These are phyloP conservation scores for Rhodinocichla rosea DNA, from an alignment of 2,113 vertebrate genomes.

Conservation along the genomic window DNA sequence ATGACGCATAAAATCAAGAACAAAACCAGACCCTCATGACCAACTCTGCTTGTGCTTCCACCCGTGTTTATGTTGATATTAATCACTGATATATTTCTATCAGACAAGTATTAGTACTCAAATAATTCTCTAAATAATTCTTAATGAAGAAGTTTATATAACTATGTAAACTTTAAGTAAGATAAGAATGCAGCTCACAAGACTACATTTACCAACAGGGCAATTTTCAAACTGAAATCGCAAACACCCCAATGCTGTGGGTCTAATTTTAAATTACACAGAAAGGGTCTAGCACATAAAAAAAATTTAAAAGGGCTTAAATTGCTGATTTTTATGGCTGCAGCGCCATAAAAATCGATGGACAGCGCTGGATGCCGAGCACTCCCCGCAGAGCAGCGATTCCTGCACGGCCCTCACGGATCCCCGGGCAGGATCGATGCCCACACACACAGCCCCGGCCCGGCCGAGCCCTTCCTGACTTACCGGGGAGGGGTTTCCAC, in stretches of 20 bases:
- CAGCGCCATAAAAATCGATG: accelerated
- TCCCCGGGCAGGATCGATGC: no score
- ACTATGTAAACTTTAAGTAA: accelerated
- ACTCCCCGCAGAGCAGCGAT: accelerated
- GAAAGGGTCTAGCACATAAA: accelerated
- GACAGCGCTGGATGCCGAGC: accelerated
- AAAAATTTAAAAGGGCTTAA: accelerated
- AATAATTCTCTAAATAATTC: accelerated
- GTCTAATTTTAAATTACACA: accelerated
- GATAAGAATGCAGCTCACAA: accelerated
- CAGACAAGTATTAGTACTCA: accelerated
- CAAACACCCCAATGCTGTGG: accelerated
- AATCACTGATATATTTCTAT: background rate
- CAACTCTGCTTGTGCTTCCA: background rate
- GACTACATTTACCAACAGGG: accelerated
- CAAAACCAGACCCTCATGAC: background rate
- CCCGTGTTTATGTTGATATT: accelerated
- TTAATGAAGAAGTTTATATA: accelerated
- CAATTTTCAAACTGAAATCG: accelerated
- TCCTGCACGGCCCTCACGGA: accelerated
- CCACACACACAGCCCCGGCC: background rate
- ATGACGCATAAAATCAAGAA: background rate
- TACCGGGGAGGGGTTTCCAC: accelerated
- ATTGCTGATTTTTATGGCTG: accelerated
- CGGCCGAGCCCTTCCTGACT: background rate